Evolutionary conservation across 2,113 vertebrate species (phyloP).

Genomic region (Eulacestoma nigropectus): DNA sequence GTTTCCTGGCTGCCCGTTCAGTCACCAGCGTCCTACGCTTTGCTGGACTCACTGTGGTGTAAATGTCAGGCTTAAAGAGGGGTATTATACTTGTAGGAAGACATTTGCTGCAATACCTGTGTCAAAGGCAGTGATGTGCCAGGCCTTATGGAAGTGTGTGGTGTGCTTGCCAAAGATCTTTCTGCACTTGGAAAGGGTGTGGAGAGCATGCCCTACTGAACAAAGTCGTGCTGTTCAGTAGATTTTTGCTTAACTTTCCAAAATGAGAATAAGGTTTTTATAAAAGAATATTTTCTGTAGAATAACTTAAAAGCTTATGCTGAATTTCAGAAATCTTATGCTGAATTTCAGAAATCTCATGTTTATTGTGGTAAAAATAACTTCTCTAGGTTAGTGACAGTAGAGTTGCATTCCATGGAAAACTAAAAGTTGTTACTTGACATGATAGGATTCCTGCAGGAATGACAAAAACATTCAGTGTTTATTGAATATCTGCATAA

Average conservation of each 20-base stretch:
- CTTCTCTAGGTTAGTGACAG: not conserved
- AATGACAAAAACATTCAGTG: not conserved
- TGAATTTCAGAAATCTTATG: not conserved
- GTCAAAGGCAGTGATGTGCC: slow-evolving; percentile 9
- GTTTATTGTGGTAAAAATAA: not conserved
- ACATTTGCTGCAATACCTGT: not conserved
- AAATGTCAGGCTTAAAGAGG: not conserved
- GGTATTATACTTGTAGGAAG: not conserved
- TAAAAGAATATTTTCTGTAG: not conserved
- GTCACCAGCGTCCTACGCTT: not conserved
- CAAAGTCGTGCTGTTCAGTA: not conserved
- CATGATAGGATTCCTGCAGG: not conserved
- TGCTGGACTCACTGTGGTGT: not conserved
- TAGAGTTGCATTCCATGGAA: not conserved
- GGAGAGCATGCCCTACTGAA: not conserved
- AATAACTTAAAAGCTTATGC: not conserved
- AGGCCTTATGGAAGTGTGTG: not conserved
- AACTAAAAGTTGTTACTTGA: not conserved
- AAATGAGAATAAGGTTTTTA: not conserved
- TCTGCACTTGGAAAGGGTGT: not conserved
- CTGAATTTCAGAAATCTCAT: not conserved
- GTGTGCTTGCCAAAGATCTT: not conserved
- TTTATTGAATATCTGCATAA: not conserved
- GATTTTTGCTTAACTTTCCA: not conserved
- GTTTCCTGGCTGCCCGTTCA: not conserved